Percentiles rank a stretch among this genome's conserved stretches.
These are phyloP conservation scores for Holotrichia oblita DNA, from an alignment of 1,140 invertebrate species.

Conservation along the genomic window DNA sequence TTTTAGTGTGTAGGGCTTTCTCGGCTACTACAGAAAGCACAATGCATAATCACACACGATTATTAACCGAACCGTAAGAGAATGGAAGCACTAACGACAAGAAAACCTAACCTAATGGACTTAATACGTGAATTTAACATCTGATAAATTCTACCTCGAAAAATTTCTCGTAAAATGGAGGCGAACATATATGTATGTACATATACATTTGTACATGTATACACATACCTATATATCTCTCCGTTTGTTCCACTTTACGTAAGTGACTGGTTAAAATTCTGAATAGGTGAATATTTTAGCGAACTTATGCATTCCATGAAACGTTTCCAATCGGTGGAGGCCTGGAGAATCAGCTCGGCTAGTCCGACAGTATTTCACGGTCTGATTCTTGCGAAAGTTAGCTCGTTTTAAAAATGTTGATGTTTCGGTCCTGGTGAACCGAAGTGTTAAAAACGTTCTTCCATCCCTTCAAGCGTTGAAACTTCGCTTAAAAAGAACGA, in stretches of 20 bases:
- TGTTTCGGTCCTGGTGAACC: constrained; percentile 1
- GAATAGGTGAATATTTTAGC: constrained; percentile 10
- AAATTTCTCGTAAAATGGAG: too few species aligned
- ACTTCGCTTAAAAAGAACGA: background rate
- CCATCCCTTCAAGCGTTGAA: background rate
- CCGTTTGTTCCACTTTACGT: background rate
- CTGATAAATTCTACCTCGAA: too few species aligned
- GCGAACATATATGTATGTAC: too few species aligned
- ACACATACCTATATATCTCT: background rate
- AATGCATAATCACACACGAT: too few species aligned
- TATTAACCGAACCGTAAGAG: too few species aligned
- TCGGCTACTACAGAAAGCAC: too few species aligned
- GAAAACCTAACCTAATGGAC: too few species aligned
- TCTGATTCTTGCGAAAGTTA: constrained; percentile 6
- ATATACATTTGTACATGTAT: background rate
- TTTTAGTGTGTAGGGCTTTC: too few species aligned
- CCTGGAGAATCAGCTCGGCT: background rate
- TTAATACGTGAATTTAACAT: too few species aligned
- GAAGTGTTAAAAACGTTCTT: background rate
- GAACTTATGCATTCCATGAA: background rate
- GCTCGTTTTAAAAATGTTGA: constrained; percentile 8
- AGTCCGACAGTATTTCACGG: constrained; percentile 3
- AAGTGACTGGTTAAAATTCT: background rate
- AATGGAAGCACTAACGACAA: too few species aligned
- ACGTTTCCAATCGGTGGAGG: background rate